Evolutionary conservation across 1,140 invertebrate genomes (phyloP), one percentile per base, ranked within the genome.

Genomic region (Leptinotarsa texana): DNA sequence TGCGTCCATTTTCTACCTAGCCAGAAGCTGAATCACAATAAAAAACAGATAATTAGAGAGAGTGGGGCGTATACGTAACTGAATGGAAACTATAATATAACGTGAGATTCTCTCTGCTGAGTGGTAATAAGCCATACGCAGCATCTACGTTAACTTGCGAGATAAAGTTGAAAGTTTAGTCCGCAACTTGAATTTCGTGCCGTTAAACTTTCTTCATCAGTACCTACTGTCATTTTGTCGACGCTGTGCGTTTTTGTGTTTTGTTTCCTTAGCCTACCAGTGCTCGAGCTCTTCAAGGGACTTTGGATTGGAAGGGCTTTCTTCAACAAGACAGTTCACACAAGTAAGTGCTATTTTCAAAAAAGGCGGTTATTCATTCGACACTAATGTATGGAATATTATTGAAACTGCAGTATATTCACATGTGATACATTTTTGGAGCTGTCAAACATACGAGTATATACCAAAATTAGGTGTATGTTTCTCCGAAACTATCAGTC

Each of bases 11-110:
- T 57, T 18, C 51, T 57, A 15, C 51, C 51, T 57, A 57, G n/a
- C 51, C 51, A 57, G 13, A 57, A 57, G 51, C 51, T 57, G 13
- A 57, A 57, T 15, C 51, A 57, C n/a, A 57, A 57, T 57, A 57
- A 67, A 67, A 67, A 67, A 67, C 65, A 24, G 42, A 67, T 67
- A 67, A 67, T 67, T 67, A 67, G n/a, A 33, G 24, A n/a, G 65
- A 42, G 65, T 67, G 65, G 65, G 65, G 42, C 51, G 51, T 57
- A 57, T 57, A 57, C 51, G 51, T 57, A 57, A 57, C 51, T n/a
- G 42, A 42, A 67, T 33, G n/a, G 42, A 42, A 67, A 67, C 21
- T 67, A 67, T 67, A 67, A 67, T 67, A 67, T 67, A 42, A 42
- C 65, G 65, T 67, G 65, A 67, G 65, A 67, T 67, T 22, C 18